These are phyloP conservation scores for Andrena haemorrhoa DNA, from an alignment of 2,888 invertebrate species.

Conservation along the genomic window DNA sequence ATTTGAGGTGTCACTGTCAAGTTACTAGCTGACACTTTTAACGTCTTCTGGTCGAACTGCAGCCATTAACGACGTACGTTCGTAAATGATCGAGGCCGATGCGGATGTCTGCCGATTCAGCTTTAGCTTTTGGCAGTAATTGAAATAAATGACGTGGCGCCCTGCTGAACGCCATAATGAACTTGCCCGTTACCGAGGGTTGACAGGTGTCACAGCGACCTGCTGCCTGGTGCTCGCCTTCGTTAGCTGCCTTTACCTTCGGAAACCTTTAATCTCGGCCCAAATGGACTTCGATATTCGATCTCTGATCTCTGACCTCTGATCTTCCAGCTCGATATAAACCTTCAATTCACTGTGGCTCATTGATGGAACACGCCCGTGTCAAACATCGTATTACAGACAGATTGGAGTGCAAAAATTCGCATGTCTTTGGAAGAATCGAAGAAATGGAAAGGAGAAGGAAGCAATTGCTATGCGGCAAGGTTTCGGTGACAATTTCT, in stretches of 20 bases:
- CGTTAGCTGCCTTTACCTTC: conserved; percentile 61
- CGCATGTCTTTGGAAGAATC: too few relatives aligned
- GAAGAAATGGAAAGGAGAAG: too few relatives aligned
- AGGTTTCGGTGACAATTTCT: background rate
- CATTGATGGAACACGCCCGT: too few relatives aligned
- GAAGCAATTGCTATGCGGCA: too few relatives aligned
- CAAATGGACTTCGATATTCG: conserved; percentile 41
- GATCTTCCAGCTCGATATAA: too few relatives aligned
- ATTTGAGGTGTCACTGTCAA: conserved; percentile 15
- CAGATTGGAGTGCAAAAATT: too few relatives aligned
- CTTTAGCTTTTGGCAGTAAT: conserved; percentile 73
- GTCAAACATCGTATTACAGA: too few relatives aligned
- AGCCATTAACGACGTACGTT: conserved; percentile 62
- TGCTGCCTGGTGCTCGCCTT: conserved; percentile 59
- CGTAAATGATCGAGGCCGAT: conserved; percentile 64
- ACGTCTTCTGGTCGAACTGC: conserved; percentile 20
- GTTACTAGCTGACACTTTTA: conserved; percentile 45
- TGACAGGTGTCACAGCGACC: conserved; percentile 75
- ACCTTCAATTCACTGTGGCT: background rate
- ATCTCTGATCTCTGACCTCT: conserved; percentile 11
- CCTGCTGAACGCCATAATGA: conserved; percentile 74
- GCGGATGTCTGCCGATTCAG: conserved; percentile 70
- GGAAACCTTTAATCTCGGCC: conserved; percentile 68
- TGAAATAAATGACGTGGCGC: conserved; percentile 74
- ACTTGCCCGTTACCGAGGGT: conserved; percentile 70